Percentiles rank a stretch among this genome's conserved stretches.
Conservation (phyloP, 2,113 vertebrate species). For the Nycticorax nycticorax region DNA sequence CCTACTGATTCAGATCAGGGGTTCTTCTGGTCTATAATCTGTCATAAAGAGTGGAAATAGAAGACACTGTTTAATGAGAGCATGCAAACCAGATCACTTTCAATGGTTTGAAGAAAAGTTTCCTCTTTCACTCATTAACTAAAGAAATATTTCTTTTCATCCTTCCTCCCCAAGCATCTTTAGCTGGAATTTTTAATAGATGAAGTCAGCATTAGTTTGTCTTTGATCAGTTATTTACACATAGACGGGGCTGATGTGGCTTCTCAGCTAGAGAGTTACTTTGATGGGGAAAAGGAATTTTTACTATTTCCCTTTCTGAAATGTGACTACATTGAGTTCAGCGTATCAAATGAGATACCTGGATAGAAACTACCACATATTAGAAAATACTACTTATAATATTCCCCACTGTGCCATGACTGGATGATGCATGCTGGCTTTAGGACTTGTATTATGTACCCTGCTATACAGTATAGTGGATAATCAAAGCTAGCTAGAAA, state of each 20-base stretch:
- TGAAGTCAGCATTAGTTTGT: not conserved
- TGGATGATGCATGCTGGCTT: not conserved
- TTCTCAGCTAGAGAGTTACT: not conserved
- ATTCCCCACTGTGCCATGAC: not conserved
- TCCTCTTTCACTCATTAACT: not conserved
- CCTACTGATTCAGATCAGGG: not conserved
- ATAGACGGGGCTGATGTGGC: not conserved
- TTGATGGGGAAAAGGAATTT: not conserved
- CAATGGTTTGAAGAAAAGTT: not conserved
- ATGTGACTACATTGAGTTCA: not conserved
- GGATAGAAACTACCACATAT: not conserved
- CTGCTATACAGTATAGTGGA: not conserved
- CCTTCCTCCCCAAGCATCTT: not conserved
- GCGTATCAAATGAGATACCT: not conserved
- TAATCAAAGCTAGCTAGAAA: conserved; percentile 11
- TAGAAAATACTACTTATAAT: not conserved
- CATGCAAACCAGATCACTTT: not conserved
- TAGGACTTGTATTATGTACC: not conserved
- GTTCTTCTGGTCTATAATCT: not conserved
- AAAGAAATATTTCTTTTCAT: not conserved
- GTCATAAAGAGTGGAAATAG: not conserved
- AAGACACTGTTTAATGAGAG: not conserved
- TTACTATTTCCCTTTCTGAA: not conserved
- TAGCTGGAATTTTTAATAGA: not conserved
- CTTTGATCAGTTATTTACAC: not conserved